Evolutionary conservation across 2,113 vertebrate genomes (phyloP).

Genomic region (Cyprinodon brontotheroides): DNA sequence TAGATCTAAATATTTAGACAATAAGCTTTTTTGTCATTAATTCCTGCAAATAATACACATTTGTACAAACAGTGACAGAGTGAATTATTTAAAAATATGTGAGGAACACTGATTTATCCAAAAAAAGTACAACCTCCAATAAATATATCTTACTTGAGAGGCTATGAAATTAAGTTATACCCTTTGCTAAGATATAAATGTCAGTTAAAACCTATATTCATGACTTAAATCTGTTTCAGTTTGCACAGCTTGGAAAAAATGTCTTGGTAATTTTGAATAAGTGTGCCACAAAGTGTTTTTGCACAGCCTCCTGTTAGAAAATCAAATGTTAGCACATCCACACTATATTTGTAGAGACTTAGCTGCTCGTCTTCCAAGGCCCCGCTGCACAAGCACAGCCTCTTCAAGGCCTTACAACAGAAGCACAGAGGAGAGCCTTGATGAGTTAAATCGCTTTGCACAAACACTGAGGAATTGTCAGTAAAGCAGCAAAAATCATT

Average conservation of each 20-base stretch:
- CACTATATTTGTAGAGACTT: slow-evolving; percentile 58
- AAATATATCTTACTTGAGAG: neutral
- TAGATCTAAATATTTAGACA: neutral
- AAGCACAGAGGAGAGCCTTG: slow-evolving; percentile 76
- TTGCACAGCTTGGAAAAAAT: neutral
- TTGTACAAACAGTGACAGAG: slow-evolving; percentile 33
- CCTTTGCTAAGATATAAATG: neutral
- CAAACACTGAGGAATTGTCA: slow-evolving; percentile 79
- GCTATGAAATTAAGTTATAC: neutral
- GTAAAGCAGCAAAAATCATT: slow-evolving; percentile 75
- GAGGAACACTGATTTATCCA: neutral
- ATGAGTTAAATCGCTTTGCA: slow-evolving; percentile 76
- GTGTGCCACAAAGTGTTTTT: slow-evolving; percentile 37
- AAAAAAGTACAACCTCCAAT: neutral
- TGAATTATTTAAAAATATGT: slow-evolving; percentile 27
- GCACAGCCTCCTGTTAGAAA: slow-evolving; percentile 42
- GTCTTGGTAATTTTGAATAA: slow-evolving; percentile 39
- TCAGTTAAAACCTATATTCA: neutral
- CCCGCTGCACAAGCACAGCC: slow-evolving; percentile 67
- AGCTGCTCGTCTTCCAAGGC: slow-evolving; percentile 68
- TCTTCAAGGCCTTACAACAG: slow-evolving; percentile 74
- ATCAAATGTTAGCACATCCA: slow-evolving; percentile 58
- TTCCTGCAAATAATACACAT: slow-evolving; percentile 23
- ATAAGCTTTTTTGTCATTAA: neutral
- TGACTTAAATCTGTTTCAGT: slow-evolving; percentile 2